Evolutionary conservation across 2,888 invertebrate species (phyloP).

Genomic region (Nomada fucata): DNA sequence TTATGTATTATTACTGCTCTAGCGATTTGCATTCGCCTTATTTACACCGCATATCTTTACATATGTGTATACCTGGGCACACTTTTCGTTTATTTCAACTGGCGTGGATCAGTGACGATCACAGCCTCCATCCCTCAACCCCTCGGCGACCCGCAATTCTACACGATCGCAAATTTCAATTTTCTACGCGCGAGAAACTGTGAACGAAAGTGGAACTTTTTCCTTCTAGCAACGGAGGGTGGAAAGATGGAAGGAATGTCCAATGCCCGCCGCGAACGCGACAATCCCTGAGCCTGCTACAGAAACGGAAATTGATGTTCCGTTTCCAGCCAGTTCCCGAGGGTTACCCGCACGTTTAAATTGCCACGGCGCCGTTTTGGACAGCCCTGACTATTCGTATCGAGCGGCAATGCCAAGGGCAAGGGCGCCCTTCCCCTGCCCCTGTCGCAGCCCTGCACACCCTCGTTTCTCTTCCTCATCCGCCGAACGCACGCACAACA

Average conservation of each 20-base stretch:
- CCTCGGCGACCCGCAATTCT: too few species aligned
- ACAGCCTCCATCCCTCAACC: too few species aligned
- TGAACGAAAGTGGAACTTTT: conserved; percentile 15
- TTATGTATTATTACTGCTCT: too few species aligned
- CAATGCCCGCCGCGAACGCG: not conserved
- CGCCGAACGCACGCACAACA: conserved; percentile 54
- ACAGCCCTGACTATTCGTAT: conserved; percentile 83
- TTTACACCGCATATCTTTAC: too few species aligned
- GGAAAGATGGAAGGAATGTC: conserved; percentile 3
- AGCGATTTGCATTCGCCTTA: too few species aligned
- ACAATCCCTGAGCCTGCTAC: conserved; percentile 9
- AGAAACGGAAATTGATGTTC: conserved; percentile 62
- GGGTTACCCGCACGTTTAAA: conserved; percentile 72
- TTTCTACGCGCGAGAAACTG: not conserved
- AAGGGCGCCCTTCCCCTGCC: conserved; percentile 82
- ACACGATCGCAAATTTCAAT: too few species aligned
- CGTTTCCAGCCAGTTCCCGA: conserved; percentile 56
- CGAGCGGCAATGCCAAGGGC: conserved; percentile 85
- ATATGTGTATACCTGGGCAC: too few species aligned
- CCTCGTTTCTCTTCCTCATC: conserved; percentile 69
- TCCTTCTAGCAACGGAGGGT: not conserved
- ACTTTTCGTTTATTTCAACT: too few species aligned
- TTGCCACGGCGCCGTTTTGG: conserved; percentile 79
- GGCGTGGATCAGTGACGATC: too few species aligned
- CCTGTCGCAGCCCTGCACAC: conserved; percentile 63